Conservation (phyloP, 53 echinoderm and acorn worm species). For the Arbacia lixula region DNA sequence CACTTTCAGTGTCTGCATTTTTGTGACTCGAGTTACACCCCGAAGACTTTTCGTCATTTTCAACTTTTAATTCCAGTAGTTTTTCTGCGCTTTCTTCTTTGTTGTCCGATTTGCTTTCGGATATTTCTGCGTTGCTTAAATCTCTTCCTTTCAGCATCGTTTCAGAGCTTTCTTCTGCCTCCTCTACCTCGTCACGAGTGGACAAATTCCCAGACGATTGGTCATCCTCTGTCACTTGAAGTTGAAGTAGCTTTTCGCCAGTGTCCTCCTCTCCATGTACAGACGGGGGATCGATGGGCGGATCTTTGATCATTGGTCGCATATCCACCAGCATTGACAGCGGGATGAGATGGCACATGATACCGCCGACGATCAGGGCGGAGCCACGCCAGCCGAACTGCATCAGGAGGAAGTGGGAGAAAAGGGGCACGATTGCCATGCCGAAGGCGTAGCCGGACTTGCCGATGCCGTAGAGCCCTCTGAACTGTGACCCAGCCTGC, state of each 20-base stretch:
- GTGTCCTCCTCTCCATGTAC: not conserved
- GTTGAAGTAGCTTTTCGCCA: not conserved
- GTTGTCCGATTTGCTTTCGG: no score
- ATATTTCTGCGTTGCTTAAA: no score
- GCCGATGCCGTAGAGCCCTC: conserved; percentile 9
- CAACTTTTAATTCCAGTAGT: no score
- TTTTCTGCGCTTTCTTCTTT: no score
- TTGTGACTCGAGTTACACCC: no score
- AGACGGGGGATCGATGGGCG: not conserved
- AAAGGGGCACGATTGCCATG: conserved; percentile 2
- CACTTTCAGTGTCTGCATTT: no score
- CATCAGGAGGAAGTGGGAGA: conserved; percentile 9
- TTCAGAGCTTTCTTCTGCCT: no score
- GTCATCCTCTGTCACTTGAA: not conserved
- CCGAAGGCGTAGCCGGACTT: conserved; percentile 35
- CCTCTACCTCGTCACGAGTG: not conserved
- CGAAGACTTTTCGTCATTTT: no score
- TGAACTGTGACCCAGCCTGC: not conserved
- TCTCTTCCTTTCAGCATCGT: no score
- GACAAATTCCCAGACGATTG: no score
- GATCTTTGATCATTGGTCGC: not conserved
- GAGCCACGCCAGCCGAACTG: conserved; percentile 32
- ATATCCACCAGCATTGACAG: conserved; percentile 6
- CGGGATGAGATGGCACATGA: conserved; percentile 27
- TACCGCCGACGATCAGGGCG: conserved; percentile 20